Evolutionary conservation across 53 echinoderm and acorn worm genomes (phyloP).

Genomic region (Henricia sp.): DNA sequence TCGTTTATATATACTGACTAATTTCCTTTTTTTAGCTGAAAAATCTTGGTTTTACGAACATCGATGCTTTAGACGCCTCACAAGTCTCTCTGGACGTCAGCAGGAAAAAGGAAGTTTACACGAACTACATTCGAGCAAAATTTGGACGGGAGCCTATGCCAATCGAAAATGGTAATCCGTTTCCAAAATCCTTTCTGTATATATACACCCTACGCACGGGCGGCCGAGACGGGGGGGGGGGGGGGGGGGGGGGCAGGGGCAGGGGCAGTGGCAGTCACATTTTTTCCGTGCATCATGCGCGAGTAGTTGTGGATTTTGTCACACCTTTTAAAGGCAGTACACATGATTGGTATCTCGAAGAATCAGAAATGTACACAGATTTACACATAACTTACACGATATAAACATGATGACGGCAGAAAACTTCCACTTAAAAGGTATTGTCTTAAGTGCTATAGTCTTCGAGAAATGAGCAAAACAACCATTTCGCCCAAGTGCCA

Average conservation of each 20-base stretch:
- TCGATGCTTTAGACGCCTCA: not conserved
- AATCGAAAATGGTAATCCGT: not conserved
- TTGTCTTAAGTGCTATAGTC: too few relatives aligned
- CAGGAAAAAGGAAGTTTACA: not conserved
- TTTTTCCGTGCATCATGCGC: too few relatives aligned
- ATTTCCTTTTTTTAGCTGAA: not conserved
- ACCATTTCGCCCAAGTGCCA: too few relatives aligned
- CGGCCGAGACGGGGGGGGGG: too few relatives aligned
- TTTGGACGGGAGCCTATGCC: slow-evolving; percentile 2
- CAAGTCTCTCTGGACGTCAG: slow-evolving; percentile 11
- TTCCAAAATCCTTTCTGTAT: not conserved
- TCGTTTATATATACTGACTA: not conserved
- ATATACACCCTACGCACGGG: not conserved
- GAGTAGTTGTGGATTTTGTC: not conserved
- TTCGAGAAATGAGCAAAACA: too few relatives aligned
- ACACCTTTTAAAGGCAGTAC: not conserved
- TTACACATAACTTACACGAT: too few relatives aligned
- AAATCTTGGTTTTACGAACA: not conserved
- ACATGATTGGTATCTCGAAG: too few relatives aligned
- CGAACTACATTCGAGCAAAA: not conserved
- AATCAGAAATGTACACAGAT: too few relatives aligned
- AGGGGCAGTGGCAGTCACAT: not conserved
- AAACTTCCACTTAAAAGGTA: not conserved
- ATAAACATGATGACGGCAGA: not conserved
- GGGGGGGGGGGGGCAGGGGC: too few relatives aligned